These are phyloP conservation scores for Eubasilissa splendida DNA, from an alignment of 2,888 invertebrate species.

Conservation along the genomic window DNA sequence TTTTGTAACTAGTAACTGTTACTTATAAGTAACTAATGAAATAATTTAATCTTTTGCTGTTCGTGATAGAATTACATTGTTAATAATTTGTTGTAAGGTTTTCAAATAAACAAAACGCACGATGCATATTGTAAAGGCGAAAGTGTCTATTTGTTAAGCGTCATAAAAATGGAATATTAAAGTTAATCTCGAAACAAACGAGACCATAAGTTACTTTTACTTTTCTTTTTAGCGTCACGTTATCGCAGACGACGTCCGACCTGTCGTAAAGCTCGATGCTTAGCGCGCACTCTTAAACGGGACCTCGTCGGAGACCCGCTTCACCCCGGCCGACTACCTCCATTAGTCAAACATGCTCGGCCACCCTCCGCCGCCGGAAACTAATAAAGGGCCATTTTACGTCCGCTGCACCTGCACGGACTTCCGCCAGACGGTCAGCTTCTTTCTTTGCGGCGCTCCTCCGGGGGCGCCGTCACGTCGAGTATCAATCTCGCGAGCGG, in stretches of 20 bases:
- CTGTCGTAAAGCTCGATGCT: conserved; percentile 19
- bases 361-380: neutral
- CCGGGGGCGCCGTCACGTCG: neutral
- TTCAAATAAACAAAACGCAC: too few species aligned
- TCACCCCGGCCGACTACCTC: neutral
- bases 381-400: conserved; percentile 3
- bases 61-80: too few species aligned
- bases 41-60: too few species aligned
- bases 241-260: neutral
- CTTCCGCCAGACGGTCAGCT: neutral
- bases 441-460: neutral
- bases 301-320: neutral
- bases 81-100: too few species aligned
- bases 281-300: conserved; percentile 10
- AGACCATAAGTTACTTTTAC: neutral
- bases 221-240: neutral
- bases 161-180: too few species aligned
- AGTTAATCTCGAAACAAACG: neutral
- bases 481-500: neutral
- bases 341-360: conserved; percentile 7
- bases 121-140: too few species aligned
- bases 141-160: too few species aligned
- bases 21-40: too few species aligned
- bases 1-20: too few species aligned
- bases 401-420: neutral